Conservation (phyloP, 2,113 vertebrate genomes). For the Callaeas wilsoni region DNA sequence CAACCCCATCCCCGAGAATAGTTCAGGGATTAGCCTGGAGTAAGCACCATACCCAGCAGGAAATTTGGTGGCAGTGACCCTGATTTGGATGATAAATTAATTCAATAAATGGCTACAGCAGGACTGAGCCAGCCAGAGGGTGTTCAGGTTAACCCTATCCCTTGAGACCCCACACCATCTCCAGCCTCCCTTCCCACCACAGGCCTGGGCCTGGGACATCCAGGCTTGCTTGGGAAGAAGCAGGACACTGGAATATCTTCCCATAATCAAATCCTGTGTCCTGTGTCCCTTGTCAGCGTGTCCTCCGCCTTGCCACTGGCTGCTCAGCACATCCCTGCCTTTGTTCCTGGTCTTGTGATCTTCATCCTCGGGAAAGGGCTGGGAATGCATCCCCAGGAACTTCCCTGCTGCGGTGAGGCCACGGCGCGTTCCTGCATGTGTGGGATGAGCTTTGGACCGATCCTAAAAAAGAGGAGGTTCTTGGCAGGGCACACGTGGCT, state of each 20-base stretch:
- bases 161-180: neutral
- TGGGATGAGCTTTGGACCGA: neutral
- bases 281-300: neutral
- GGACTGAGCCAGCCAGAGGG: neutral
- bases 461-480: neutral
- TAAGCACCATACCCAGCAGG: neutral
- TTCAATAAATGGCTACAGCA: neutral
- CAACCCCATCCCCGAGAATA: neutral
- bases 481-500: neutral
- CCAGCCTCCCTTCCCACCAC: neutral
- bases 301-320: neutral
- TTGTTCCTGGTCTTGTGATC: neutral
- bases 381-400: neutral
- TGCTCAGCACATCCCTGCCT: neutral
- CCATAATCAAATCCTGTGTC: neutral
- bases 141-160: neutral
- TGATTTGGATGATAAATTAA: neutral
- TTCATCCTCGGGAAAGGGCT: neutral
- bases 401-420: neutral
- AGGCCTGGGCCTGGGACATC: neutral
- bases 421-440: accelerated
- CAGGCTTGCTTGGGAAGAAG: neutral
- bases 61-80: neutral
- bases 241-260: neutral
- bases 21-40: neutral